Conservation (phyloP, 2,113 vertebrate species). For the Columbina picui region DNA sequence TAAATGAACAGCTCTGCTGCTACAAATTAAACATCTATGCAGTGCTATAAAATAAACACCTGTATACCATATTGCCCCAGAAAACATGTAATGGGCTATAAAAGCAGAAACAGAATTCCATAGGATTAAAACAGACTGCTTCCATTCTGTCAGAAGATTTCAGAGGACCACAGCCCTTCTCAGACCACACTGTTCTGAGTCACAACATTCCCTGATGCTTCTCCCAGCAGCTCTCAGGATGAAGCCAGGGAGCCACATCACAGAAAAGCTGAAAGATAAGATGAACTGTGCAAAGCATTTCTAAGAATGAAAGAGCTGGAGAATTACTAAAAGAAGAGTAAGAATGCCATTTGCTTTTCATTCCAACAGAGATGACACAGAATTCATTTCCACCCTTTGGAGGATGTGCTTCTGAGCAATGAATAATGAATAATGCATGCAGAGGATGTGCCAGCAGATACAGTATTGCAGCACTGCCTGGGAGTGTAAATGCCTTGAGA, state of each 20-base stretch:
- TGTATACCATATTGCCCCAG: background rate
- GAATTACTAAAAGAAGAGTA: background rate
- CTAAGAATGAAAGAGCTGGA: background rate
- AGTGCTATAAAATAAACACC: background rate
- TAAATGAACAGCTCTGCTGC: background rate
- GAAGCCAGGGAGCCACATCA: background rate
- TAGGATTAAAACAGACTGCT: background rate
- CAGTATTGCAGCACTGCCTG: background rate
- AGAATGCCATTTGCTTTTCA: background rate
- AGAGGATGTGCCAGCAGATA: background rate
- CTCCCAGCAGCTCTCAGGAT: background rate
- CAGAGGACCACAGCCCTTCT: background rate
- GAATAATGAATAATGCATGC: slow-evolving; percentile 3
- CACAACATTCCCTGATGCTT: background rate
- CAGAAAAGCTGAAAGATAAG: background rate
- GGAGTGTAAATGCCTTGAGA: background rate
- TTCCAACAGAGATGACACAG: background rate
- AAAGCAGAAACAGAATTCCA: background rate
- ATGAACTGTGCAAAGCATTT: background rate
- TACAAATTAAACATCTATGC: background rate
- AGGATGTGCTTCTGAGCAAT: background rate
- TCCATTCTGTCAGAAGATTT: background rate
- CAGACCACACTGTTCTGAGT: background rate
- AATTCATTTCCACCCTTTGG: background rate
- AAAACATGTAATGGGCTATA: background rate